These are phyloP conservation scores for Hyperoplus immaculatus DNA, from an alignment of 2,797 vertebrate genomes.

Conservation along the genomic window DNA sequence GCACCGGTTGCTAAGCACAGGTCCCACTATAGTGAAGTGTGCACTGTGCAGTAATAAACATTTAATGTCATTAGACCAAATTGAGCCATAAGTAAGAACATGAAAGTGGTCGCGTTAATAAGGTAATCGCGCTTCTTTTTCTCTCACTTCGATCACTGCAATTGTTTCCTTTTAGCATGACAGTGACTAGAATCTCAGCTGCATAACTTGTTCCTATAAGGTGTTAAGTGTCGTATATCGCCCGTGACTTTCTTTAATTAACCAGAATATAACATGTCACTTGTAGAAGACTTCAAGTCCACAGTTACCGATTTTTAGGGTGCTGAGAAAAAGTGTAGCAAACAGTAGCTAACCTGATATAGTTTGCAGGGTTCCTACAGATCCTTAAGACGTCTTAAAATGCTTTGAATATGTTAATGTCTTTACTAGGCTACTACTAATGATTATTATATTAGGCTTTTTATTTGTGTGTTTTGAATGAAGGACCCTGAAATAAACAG, in stretches of 20 bases:
- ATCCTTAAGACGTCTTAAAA: too few relatives aligned
- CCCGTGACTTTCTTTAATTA: neutral
- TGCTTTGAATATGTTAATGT: too few relatives aligned
- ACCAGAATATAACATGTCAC: neutral
- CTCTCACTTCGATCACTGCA: neutral
- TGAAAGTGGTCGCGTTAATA: constrained; percentile 88
- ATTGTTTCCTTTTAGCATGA: neutral
- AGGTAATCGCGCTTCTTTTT: constrained; percentile 75
- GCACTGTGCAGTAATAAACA: neutral
- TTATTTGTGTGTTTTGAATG: too few relatives aligned
- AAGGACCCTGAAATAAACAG: too few relatives aligned
- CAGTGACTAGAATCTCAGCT: neutral
- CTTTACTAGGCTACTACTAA: too few relatives aligned
- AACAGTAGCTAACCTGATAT: neutral
- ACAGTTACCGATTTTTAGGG: too few relatives aligned
- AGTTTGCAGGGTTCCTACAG: too few relatives aligned
- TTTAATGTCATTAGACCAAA: neutral
- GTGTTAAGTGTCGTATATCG: neutral
- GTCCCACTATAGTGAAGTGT: neutral
- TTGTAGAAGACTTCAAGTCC: neutral
- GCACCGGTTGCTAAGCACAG: constrained; percentile 50
- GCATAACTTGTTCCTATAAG: neutral
- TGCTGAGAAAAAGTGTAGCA: neutral
- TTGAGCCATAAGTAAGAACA: constrained; percentile 52
- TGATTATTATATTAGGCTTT: too few relatives aligned